A percentile compares a stretch with the other conserved stretches of the same genome.
These are phyloP conservation scores for Virgularia gustaviana DNA, from an alignment of 92 coral and sea anemone species.

Conservation along the genomic window DNA sequence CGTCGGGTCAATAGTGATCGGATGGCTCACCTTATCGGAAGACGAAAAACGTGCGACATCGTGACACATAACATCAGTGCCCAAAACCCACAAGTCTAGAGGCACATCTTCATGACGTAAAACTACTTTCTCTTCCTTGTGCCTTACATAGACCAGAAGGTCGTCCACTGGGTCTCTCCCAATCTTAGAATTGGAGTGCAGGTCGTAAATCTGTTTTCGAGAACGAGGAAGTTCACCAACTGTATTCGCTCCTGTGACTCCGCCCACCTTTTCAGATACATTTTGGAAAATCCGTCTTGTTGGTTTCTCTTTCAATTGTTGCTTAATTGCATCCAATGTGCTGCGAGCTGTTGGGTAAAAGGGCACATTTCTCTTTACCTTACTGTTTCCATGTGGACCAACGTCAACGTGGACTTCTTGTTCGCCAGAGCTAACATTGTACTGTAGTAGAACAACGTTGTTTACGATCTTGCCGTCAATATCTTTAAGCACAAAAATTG, in stretches of 20 bases:
- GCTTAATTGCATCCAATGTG: conserved; percentile 37
- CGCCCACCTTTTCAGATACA: conserved; percentile 29
- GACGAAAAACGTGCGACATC: conserved; percentile 42
- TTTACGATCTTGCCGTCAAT: neutral
- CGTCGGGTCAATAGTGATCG: conserved; percentile 54
- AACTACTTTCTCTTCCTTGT: conserved; percentile 36
- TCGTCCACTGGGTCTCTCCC: conserved; percentile 36
- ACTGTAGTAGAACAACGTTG: conserved; percentile 27
- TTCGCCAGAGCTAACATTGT: conserved; percentile 10
- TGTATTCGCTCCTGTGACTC: conserved; percentile 27
- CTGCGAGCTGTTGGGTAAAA: conserved; percentile 54
- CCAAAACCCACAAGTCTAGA: conserved; percentile 50
- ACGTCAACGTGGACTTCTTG: conserved; percentile 35
- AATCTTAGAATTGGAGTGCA: conserved; percentile 14
- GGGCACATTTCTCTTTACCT: conserved; percentile 30
- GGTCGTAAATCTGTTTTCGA: conserved; percentile 45
- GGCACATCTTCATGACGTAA: conserved; percentile 55
- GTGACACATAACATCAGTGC: conserved; percentile 34
- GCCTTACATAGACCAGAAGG: conserved; percentile 34
- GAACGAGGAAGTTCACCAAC: conserved; percentile 50
- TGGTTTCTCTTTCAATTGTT: neutral
- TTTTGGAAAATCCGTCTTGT: conserved; percentile 30
- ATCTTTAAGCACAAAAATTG: conserved; percentile 30
- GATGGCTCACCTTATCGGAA: conserved; percentile 17
- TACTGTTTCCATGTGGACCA: conserved; percentile 47